Percentiles rank a stretch among this genome's conserved stretches.
Conservation (phyloP, 1,140 invertebrate species). For the Procambarus clarkii region DNA sequence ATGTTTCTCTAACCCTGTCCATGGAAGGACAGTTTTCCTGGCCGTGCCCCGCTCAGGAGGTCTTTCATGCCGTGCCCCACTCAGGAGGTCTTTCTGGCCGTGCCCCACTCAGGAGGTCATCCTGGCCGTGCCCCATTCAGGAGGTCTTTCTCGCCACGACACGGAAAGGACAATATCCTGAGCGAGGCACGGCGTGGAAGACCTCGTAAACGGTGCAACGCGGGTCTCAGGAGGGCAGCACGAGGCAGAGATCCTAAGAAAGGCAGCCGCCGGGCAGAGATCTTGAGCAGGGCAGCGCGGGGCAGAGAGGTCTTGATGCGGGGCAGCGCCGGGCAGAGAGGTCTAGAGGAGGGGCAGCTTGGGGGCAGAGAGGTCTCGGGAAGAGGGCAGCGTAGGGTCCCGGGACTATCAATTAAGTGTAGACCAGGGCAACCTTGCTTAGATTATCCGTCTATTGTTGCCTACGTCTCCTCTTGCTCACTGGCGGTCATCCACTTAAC, state of each 20-base stretch:
- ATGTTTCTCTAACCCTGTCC: too few species aligned
- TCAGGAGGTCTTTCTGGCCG: too few species aligned
- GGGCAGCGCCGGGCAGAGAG: not conserved
- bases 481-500: not conserved
- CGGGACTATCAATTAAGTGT: not conserved
- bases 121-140: too few species aligned
- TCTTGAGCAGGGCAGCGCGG: not conserved
- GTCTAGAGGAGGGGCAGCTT: not conserved
- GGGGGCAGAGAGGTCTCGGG: not conserved
- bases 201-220: not conserved
- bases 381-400: not conserved
- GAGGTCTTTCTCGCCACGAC: not conserved
- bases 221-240: not conserved
- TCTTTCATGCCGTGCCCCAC: too few species aligned
- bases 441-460: slow-evolving; percentile 6
- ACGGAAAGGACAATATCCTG: not conserved
- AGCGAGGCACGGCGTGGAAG: not conserved
- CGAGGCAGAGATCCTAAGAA: not conserved
- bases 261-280: not conserved
- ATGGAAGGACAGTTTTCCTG: too few species aligned
- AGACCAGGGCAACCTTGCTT: not conserved
- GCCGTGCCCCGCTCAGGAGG: too few species aligned
- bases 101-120: too few species aligned
- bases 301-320: not conserved
- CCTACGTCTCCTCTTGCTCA: not conserved